Percentiles rank a stretch among this genome's conserved stretches.
Conservation (phyloP, 2,888 invertebrate genomes). For the Aleiodes leptofemur region DNA sequence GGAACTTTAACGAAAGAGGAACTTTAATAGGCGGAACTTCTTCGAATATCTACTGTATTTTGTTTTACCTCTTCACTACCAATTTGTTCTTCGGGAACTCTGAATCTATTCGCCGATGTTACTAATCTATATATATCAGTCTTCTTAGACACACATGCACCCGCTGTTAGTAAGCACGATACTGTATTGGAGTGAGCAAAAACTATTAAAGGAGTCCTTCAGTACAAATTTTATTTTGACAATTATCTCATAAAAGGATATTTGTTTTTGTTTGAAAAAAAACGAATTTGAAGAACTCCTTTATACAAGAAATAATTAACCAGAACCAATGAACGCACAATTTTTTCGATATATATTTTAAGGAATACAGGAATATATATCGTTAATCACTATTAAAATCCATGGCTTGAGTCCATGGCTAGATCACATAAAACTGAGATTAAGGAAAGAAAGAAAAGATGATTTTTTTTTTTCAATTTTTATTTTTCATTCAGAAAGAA, state of each 20-base stretch:
- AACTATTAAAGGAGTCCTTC: constrained; percentile 61
- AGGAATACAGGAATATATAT: constrained; percentile 48
- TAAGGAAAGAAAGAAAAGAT: constrained; percentile 1
- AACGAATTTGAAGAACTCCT: constrained; percentile 62
- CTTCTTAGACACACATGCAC: constrained; percentile 59
- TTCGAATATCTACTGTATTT: too few relatives aligned
- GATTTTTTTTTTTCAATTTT: constrained; percentile 36
- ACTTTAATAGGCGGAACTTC: too few relatives aligned
- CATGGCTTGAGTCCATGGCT: constrained; percentile 74
- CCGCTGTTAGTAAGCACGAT: constrained; percentile 59
- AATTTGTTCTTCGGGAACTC: not conserved
- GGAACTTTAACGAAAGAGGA: too few relatives aligned
- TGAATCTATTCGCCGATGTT: constrained; percentile 36
- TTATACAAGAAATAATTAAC: constrained; percentile 50
- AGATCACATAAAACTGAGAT: constrained; percentile 51
- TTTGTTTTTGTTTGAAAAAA: not conserved
- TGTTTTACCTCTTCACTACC: not conserved
- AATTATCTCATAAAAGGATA: not conserved
- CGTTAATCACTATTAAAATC: constrained; percentile 71
- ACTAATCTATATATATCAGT: constrained; percentile 24
- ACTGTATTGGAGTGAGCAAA: constrained; percentile 45
- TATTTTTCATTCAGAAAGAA: constrained; percentile 59
- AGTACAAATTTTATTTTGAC: constrained; percentile 15
- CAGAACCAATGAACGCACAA: constrained; percentile 36
- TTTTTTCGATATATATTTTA: constrained; percentile 42